A percentile compares a stretch with the other conserved stretches of the same genome.
Conservation (phyloP, 2,113 vertebrate genomes). For the Ascaphus truei region DNA sequence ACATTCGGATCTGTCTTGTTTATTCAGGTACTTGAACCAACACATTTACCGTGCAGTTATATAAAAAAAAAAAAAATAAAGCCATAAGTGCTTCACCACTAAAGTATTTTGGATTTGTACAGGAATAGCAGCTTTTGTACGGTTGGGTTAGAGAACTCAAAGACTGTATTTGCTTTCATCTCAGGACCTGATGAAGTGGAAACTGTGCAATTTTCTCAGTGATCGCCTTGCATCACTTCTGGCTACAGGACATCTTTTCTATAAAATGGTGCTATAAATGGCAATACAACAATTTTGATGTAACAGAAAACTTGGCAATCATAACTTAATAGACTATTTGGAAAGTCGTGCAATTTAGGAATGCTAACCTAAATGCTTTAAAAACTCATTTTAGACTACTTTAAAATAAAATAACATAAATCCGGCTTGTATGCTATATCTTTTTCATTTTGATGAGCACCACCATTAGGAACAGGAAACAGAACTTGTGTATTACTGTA, state of each 20-base stretch:
- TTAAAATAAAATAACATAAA: slow-evolving; percentile 11
- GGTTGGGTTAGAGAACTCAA: slow-evolving; percentile 1
- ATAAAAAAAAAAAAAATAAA: background rate
- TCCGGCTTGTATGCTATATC: background rate
- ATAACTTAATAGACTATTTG: slow-evolving; percentile 15
- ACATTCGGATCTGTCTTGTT: too few relatives aligned
- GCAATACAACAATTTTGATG: slow-evolving; percentile 15
- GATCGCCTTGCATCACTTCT: slow-evolving; percentile 24
- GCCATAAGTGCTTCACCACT: background rate
- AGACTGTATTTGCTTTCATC: slow-evolving; percentile 19
- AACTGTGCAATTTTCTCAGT: slow-evolving; percentile 28
- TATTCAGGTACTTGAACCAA: background rate
- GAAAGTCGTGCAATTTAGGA: slow-evolving; percentile 19
- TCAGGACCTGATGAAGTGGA: slow-evolving; percentile 14
- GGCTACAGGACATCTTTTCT: slow-evolving; percentile 25
- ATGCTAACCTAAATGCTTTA: slow-evolving; percentile 21
- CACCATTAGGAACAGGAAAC: background rate
- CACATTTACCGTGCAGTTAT: background rate
- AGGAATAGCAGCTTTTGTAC: background rate
- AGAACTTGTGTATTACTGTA: background rate
- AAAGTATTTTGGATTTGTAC: background rate
- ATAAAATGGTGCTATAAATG: slow-evolving; percentile 17
- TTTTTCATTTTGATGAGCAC: slow-evolving; percentile 16
- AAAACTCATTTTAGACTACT: slow-evolving; percentile 12
- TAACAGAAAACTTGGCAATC: slow-evolving; percentile 22